phyloP scores from a whole-genome alignment of 2,888 invertebrate genomes.

The Chrysopilus asiliformis region DNA sequence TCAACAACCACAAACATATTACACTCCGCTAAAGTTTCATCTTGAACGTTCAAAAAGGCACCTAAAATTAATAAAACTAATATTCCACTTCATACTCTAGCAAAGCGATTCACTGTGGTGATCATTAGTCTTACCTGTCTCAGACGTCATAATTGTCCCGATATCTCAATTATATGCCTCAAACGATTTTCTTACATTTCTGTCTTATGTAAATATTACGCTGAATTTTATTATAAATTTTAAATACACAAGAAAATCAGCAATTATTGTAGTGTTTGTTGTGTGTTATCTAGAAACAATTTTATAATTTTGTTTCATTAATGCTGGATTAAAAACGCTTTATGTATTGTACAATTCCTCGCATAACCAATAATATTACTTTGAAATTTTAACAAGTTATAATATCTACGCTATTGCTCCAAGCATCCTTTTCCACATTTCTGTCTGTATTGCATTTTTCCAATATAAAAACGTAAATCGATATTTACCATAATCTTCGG shows the following conservation, averaged over 20 bases:
- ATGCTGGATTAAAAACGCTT: constrained; percentile 3
- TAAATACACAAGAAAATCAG: constrained; percentile 11
- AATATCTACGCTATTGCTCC: too few species aligned
- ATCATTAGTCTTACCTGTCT: constrained; percentile 15
- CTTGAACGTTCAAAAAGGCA: too few species aligned
- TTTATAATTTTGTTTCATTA: constrained; percentile 9
- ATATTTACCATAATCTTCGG: constrained; percentile 1
- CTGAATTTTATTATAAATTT: constrained; percentile 15
- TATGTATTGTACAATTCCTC: constrained; percentile 2
- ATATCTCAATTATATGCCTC: constrained; percentile 16
- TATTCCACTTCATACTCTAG: too few species aligned
- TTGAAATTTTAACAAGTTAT: too few species aligned
- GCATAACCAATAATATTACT: too few species aligned
- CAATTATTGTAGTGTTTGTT: too few species aligned
- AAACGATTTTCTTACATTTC: constrained; percentile 6
- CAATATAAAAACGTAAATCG: not conserved
- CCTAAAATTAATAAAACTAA: too few species aligned
- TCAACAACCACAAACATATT: too few species aligned
- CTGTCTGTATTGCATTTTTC: too few species aligned
- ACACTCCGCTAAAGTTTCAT: too few species aligned
- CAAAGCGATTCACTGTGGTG: constrained; percentile 11
- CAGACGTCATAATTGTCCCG: constrained; percentile 13
- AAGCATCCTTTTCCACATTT: too few species aligned
- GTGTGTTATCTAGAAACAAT: too few species aligned
- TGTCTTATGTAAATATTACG: constrained; percentile 14